A percentile compares a stretch with the other conserved stretches of the same genome.
These are phyloP conservation scores for Argyra leucocephala DNA, from an alignment of 2,888 invertebrate species.

Conservation along the genomic window DNA sequence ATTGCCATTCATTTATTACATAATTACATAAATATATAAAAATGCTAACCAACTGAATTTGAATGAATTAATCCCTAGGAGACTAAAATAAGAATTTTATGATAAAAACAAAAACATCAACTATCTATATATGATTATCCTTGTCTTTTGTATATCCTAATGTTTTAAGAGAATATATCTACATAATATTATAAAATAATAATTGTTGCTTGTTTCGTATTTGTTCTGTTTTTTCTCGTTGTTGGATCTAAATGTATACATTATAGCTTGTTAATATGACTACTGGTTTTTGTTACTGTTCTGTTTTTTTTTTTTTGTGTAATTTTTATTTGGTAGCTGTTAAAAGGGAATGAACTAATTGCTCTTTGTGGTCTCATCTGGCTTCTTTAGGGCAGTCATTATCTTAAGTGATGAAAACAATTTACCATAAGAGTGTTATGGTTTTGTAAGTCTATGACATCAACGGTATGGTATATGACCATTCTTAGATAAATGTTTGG, in stretches of 20 bases:
- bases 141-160: not conserved
- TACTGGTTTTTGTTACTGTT: too few species aligned
- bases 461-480: not conserved
- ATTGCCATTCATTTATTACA: too few species aligned
- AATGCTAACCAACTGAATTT: not conserved
- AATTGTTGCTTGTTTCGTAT: not conserved
- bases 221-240: not conserved
- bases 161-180: not conserved
- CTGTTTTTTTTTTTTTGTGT: not conserved
- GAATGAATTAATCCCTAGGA: conserved; percentile 2
- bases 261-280: too few species aligned
- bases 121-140: not conserved
- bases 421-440: conserved; percentile 16
- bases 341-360: conserved; percentile 9
- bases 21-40: too few species aligned
- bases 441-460: not conserved
- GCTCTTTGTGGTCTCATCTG: conserved; percentile 9
- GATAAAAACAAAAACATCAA: not conserved
- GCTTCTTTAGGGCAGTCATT: conserved; percentile 22
- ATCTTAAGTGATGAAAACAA: conserved; percentile 28
- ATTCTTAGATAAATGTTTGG: not conserved
- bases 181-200: not conserved
- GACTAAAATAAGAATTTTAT: not conserved
- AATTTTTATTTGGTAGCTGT: not conserved
- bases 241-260: not conserved